phyloP scores from a whole-genome alignment of 2,888 invertebrate species.

The Drosophila pullipes region DNA sequence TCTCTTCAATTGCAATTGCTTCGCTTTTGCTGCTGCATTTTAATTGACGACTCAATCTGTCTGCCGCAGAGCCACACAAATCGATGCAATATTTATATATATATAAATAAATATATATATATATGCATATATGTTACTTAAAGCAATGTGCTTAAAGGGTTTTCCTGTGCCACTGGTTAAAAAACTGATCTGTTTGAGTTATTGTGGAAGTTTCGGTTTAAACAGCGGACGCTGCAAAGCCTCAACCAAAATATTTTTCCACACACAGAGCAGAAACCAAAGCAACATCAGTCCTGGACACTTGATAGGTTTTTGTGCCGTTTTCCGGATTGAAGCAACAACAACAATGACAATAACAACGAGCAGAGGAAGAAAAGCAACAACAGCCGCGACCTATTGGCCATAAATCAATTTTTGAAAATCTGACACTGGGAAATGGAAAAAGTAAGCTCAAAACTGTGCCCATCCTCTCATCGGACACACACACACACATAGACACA shows the following conservation, averaged over 20 bases:
- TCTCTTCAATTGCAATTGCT: no score
- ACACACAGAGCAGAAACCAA: conserved; percentile 39
- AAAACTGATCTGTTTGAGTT: conserved; percentile 71
- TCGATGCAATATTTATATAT: conserved; percentile 1
- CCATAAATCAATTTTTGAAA: conserved; percentile 78
- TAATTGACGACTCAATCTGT: conserved; percentile 76
- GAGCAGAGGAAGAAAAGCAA: background rate
- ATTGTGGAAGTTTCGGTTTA: conserved; percentile 60
- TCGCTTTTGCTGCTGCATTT: conserved; percentile 44
- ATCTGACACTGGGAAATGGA: conserved; percentile 78
- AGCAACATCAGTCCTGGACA: conserved; percentile 45
- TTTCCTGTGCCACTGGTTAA: conserved; percentile 34
- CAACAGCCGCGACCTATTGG: conserved; percentile 62
- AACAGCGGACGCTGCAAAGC: conserved; percentile 50
- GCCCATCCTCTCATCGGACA: conserved; percentile 2
- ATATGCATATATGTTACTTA: conserved; percentile 28
- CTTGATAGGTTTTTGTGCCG: conserved; percentile 76
- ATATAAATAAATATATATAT: background rate
- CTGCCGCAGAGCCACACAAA: conserved; percentile 23
- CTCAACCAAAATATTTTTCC: conserved; percentile 61
- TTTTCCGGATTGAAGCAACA: conserved; percentile 42
- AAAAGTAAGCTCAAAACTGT: conserved; percentile 80
- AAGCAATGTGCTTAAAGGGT: conserved; percentile 31
- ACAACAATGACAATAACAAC: background rate
- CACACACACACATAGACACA: conserved; percentile 4